These are phyloP conservation scores for Squalus acanthias DNA, from an alignment of 2,797 vertebrate species.

Conservation along the genomic window DNA sequence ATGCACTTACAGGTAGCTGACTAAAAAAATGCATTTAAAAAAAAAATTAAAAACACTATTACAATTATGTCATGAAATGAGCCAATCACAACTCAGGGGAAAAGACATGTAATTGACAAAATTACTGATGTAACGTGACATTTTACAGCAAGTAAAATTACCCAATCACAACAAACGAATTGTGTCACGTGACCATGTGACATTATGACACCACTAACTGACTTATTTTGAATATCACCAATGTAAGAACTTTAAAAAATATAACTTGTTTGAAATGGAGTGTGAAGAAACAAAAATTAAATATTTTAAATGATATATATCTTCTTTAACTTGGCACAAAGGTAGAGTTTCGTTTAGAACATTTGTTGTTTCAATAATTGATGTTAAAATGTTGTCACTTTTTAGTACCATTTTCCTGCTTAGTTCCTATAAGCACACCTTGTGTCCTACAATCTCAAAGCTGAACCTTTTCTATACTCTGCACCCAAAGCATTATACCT, in stretches of 20 bases:
- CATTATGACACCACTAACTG: conserved; percentile 32
- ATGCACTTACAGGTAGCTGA: not conserved
- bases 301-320: not conserved
- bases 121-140: not conserved
- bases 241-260: not conserved
- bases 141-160: conserved; percentile 9
- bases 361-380: not conserved
- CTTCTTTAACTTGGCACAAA: not conserved
- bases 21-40: not conserved
- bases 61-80: not conserved
- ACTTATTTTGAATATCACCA: conserved; percentile 22
- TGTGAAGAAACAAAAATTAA: not conserved
- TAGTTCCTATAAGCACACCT: not conserved
- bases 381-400: not conserved
- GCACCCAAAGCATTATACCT: not conserved
- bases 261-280: not conserved
- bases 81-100: not conserved
- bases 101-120: conserved; percentile 11
- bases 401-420: not conserved
- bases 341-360: not conserved
- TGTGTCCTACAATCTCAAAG: not conserved
- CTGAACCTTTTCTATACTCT: not conserved
- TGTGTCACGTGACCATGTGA: not conserved
- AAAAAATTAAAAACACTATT: not conserved
- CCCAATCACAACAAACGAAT: conserved; percentile 29